Evolutionary conservation across 2,797 vertebrate genomes (phyloP), one percentile per base, ranked within the genome.

Genomic region (Choloepus didactylus): DNA sequence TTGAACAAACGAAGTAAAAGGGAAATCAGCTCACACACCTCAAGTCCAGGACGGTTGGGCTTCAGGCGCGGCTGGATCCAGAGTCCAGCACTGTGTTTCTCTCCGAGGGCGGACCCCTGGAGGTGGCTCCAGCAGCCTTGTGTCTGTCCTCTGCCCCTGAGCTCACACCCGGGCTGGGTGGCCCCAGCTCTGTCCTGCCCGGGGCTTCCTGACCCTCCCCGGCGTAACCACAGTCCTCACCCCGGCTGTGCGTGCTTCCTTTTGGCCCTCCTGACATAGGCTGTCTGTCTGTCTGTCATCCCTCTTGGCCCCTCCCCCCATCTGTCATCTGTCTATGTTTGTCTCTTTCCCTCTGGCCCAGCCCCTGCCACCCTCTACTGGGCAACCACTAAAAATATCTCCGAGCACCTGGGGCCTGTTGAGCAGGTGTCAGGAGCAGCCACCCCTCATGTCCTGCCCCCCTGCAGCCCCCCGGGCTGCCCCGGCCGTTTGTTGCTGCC

Each of bases 331-430:
- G 15, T 35, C 31, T 29, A 5, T 56, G 5, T 31, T 19, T 21
- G 9, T 31, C 35, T 54, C 75, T 46, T 70, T 92, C 18, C 80
- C 60, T 60, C 75, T 38, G 76, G 89, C 75, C 31, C 67, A 25
- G 75, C 56, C 75, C 35, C 70, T 69, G 60, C 86, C 9, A 21
- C 38, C 49, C 35, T 73, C 21, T 25, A 5, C 46, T 56, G 9
- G 38, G 60, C 16, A 51, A 1, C 35, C 56, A 62, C 94, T 94
- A 90, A 96, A 96, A 94, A 95, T 92, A 94, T 19, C 54, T 5
- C 89, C 8, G 41, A 77, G 76, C 84, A 69, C 72, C 66, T 89
- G 81, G 86, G 81, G 81, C 21, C 64, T 46, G 44, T 25, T 59
- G 44, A 76, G 87, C 76, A 27, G 66, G 69, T 16, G 41, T 46